Evolutionary conservation across 2,113 vertebrate genomes (phyloP).

Genomic region (Ursus arctos): DNA sequence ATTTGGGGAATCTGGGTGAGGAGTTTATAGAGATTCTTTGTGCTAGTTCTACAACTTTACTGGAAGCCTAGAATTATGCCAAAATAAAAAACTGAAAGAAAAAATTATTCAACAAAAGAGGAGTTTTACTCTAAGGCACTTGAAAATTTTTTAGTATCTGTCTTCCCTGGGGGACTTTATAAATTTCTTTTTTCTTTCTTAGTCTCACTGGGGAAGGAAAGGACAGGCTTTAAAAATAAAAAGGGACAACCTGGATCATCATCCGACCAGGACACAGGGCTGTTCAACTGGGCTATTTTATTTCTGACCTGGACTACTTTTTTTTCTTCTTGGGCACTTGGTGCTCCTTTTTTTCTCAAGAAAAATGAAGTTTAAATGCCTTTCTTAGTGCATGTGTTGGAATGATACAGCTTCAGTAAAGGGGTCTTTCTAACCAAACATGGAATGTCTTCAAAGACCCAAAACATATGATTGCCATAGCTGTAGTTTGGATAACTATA

Average conservation of each 20-base stretch:
- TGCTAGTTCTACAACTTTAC: not conserved
- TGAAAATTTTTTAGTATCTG: not conserved
- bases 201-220: not conserved
- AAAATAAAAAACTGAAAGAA: conserved; percentile 18
- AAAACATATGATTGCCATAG: not conserved
- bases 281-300: not conserved
- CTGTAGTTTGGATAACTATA: not conserved
- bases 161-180: not conserved
- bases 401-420: not conserved
- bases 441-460: not conserved
- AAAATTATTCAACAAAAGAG: not conserved
- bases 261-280: not conserved
- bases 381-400: not conserved
- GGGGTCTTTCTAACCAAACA: not conserved
- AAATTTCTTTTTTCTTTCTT: conserved; percentile 10
- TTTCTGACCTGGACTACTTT: not conserved
- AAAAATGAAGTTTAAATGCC: not conserved
- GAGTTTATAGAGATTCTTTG: not conserved
- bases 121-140: not conserved
- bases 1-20: conserved; percentile 4
- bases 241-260: not conserved
- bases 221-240: not conserved
- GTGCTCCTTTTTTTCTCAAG: not conserved
- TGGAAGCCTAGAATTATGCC: conserved; percentile 8
- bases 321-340: not conserved